phyloP scores from a whole-genome alignment of 2,113 vertebrate species.

The Anolis sagrei region DNA sequence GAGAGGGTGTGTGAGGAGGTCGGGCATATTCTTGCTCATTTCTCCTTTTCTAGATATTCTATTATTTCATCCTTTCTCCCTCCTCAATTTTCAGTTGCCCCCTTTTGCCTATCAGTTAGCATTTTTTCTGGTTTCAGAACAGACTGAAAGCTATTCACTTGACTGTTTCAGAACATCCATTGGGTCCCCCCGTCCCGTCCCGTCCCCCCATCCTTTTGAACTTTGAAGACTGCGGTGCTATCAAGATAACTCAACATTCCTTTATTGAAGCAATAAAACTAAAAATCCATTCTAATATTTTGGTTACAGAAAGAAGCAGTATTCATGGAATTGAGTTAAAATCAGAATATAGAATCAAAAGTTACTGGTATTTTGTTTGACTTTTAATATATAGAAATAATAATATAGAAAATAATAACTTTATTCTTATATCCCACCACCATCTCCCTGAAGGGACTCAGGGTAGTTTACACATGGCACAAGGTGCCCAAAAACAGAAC shows the following conservation, averaged over 20 bases:
- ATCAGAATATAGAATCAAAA: background rate
- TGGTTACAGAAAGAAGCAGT: background rate
- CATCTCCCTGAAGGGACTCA: too few relatives aligned
- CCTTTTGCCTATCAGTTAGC: background rate
- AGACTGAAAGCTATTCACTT: background rate
- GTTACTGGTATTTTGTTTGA: background rate
- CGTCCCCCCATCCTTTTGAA: background rate
- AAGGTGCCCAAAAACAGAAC: too few relatives aligned
- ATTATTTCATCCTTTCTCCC: background rate
- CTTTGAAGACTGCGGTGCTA: background rate
- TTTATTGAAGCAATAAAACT: background rate
- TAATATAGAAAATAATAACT: too few relatives aligned
- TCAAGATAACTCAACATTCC: background rate
- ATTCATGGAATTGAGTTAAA: background rate
- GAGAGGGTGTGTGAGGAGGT: background rate
- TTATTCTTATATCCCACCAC: too few relatives aligned
- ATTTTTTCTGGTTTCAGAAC: background rate
- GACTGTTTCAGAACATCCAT: background rate
- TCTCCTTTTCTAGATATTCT: background rate
- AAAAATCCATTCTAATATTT: background rate
- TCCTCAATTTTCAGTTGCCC: background rate
- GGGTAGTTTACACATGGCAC: too few relatives aligned
- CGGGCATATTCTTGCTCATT: background rate
- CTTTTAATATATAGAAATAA: background rate
- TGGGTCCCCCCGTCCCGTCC: too few relatives aligned